Evolutionary conservation across 2,888 invertebrate species (phyloP), one percentile per base, ranked within the genome.

Genomic region (Acanthosepion pharaonis): DNA sequence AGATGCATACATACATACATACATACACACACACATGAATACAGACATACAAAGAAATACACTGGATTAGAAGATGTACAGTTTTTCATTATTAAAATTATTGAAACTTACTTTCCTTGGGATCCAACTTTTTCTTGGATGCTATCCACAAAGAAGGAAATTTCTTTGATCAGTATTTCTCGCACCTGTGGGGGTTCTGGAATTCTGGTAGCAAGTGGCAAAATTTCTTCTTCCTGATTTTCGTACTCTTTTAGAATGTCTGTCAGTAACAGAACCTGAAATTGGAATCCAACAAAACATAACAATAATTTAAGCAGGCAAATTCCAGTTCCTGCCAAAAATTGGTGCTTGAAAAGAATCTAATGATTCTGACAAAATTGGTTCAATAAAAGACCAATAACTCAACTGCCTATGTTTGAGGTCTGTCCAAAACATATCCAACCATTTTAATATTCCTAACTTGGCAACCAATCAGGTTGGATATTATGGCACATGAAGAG

Each of bases 181-280:
- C 97, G 95, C 0, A 96, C 95, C 28, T 96, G 97, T 23, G 97
- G 97, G 6, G 97, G 97, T 95, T 97, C 97, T 78, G 97, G 97
- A 33, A 97, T 95, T 33, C 95, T 95, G 59, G 59, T 59, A 20
- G 20, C 59, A 18, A 59, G 23, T 15, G 95, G 95, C 25, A 94
- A 94, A 51, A 94, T 95, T 53, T 95, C 94, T 33, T 33, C 78
- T n/a, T 96, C 96, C 94, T 97, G 97, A 59, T 96, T 96, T 94
- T 96, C 95, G 94, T 96, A 97, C 64, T 97, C 97, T 94, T 96
- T 95, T 97, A 97, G 97, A 49, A 97, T 97, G 59, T 97, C 97
- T 51, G 97, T 95, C 91, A 97, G 95, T 33, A 96, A 96, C n/a
- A 96, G 95, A 49, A 97, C 96, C 97, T 97, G 95, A 9, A 95